A percentile compares a stretch with the other conserved stretches of the same genome.
Evolutionary conservation across 1,140 invertebrate species (phyloP).

Genomic region (Proctacanthus coquilletti): DNA sequence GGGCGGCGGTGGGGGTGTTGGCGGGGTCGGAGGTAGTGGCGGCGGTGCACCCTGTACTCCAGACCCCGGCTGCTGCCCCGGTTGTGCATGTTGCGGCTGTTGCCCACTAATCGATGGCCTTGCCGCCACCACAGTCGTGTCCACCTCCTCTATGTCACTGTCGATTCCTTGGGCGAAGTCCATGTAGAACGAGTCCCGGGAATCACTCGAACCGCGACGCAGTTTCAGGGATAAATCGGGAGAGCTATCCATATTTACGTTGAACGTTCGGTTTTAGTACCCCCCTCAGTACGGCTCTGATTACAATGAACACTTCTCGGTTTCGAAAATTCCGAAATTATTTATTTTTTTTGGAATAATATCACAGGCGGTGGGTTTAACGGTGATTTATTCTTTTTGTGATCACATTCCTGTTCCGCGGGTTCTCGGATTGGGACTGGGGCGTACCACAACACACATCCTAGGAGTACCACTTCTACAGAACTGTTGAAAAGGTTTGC

Average conservation of each 20-base stretch:
- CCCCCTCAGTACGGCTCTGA: too few species aligned
- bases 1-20: slow-evolving; percentile 2
- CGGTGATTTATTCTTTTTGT: not conserved
- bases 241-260: slow-evolving; percentile 47
- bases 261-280: not conserved
- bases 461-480: too few species aligned
- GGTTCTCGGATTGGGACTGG: too few species aligned
- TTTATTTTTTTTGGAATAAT: not conserved
- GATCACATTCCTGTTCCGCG: too few species aligned
- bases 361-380: not conserved
- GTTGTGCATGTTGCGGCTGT: not conserved
- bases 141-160: slow-evolving; percentile 73
- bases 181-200: slow-evolving; percentile 75
- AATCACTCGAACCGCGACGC: slow-evolving; percentile 66
- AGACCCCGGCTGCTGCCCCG: not conserved
- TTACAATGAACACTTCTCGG: not conserved
- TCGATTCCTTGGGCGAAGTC: slow-evolving; percentile 75
- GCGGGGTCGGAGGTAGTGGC: slow-evolving; percentile 6
- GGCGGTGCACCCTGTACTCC: too few species aligned
- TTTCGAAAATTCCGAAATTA: not conserved
- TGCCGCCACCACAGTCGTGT: slow-evolving; percentile 33
- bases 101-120: not conserved
- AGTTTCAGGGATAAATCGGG: slow-evolving; percentile 68
- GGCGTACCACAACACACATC: too few species aligned
- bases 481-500: too few species aligned